Percentiles rank a stretch among this genome's conserved stretches.
Evolutionary conservation across 2,113 vertebrate genomes (phyloP).

Genomic region (Myotis brandtii): DNA sequence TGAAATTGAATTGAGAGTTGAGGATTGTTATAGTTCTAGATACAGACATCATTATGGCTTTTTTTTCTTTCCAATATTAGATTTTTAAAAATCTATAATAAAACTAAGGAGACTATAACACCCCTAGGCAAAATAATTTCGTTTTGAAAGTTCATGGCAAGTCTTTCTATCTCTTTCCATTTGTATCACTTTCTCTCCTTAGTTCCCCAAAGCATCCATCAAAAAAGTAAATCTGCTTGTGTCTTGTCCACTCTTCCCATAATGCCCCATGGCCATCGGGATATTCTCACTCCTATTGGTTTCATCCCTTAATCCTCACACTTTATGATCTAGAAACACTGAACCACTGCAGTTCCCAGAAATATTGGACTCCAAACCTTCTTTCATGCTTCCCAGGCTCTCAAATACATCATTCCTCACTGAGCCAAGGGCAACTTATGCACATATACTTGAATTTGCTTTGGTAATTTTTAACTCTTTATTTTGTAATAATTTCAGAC

Average conservation of each 20-base stretch:
- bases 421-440: neutral
- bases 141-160: neutral
- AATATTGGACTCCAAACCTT: neutral
- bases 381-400: neutral
- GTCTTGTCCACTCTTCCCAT: neutral
- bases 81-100: neutral
- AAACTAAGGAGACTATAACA: neutral
- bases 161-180: neutral
- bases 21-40: neutral
- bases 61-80: neutral
- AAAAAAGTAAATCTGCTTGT: neutral
- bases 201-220: neutral
- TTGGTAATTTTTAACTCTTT: neutral
- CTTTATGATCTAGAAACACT: neutral
- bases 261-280: neutral
- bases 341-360: neutral
- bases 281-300: neutral
- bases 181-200: neutral
- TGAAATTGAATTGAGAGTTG: neutral
- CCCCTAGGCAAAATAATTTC: neutral
- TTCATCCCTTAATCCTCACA: neutral
- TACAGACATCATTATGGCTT: neutral
- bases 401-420: neutral
- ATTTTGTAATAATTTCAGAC: neutral
- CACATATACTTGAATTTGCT: neutral